Evolutionary conservation across 2,113 vertebrate genomes (phyloP).

Genomic region (Scopus umbretta): DNA sequence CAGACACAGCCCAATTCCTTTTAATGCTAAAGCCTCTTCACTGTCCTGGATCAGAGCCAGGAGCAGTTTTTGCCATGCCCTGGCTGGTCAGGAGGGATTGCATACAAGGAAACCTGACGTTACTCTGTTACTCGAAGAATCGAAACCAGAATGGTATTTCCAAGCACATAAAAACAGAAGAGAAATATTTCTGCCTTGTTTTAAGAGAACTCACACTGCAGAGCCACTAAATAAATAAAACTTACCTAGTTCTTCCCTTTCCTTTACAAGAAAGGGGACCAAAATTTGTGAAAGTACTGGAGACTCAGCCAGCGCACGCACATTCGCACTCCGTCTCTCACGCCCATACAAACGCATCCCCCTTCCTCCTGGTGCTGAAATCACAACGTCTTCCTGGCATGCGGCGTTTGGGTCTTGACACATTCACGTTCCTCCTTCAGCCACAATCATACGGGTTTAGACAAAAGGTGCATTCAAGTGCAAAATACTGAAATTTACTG

Average conservation of each 20-base stretch:
- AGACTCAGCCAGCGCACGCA: neutral
- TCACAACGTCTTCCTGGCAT: neutral
- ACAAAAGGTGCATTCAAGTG: slow-evolving; percentile 57
- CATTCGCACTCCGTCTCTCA: neutral
- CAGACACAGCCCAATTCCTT: neutral
- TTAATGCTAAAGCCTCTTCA: neutral
- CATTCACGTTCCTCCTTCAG: neutral
- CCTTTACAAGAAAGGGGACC: neutral
- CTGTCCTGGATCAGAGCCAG: neutral
- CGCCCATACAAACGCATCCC: neutral
- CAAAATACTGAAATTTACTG: neutral
- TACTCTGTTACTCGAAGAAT: neutral
- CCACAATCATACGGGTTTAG: neutral
- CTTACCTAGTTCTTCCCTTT: neutral
- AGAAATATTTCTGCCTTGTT: neutral
- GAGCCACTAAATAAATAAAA: slow-evolving; percentile 21
- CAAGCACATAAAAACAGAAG: neutral
- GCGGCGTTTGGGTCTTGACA: neutral
- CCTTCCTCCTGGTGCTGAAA: neutral
- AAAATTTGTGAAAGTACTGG: neutral
- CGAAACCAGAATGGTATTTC: neutral
- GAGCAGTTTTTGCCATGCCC: neutral
- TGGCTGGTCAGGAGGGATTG: neutral
- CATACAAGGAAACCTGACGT: neutral
- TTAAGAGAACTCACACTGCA: neutral